These are phyloP conservation scores for Pomacea maculata DNA, from an alignment of 1,140 invertebrate genomes.

Conservation along the genomic window DNA sequence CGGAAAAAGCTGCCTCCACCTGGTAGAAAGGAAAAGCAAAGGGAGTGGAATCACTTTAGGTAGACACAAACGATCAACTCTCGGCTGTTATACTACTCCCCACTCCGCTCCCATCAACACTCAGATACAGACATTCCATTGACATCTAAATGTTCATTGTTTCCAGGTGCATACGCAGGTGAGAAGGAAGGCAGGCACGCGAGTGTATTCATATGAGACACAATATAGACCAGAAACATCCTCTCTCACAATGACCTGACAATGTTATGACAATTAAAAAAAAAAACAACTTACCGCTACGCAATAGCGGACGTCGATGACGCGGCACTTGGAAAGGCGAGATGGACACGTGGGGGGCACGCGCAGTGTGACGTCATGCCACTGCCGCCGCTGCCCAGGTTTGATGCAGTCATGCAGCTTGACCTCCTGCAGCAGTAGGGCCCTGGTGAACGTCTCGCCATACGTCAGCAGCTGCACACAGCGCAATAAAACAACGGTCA, in stretches of 20 bases:
- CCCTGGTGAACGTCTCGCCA: constrained; percentile 50
- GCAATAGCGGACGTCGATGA: constrained; percentile 59
- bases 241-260: too few species aligned
- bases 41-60: neutral
- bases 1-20: constrained; percentile 56
- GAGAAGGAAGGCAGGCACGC: too few species aligned
- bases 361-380: constrained; percentile 48
- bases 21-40: constrained; percentile 23
- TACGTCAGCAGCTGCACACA: constrained; percentile 50
- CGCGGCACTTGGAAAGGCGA: constrained; percentile 53
- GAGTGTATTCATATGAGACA: too few species aligned
- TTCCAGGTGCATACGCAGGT: too few species aligned
- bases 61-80: neutral
- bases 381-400: constrained; percentile 54
- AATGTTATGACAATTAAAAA: too few species aligned
- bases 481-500: neutral
- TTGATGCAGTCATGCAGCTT: constrained; percentile 52
- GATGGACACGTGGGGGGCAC: constrained; percentile 59
- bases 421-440: constrained; percentile 47
- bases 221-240: too few species aligned
- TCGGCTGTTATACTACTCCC: too few species aligned
- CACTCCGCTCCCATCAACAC: neutral
- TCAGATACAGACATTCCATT: neutral
- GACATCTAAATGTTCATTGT: too few species aligned
- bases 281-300: constrained; percentile 45